phyloP scores from a whole-genome alignment of 2,888 invertebrate species.

The Diarsia mendica region DNA sequence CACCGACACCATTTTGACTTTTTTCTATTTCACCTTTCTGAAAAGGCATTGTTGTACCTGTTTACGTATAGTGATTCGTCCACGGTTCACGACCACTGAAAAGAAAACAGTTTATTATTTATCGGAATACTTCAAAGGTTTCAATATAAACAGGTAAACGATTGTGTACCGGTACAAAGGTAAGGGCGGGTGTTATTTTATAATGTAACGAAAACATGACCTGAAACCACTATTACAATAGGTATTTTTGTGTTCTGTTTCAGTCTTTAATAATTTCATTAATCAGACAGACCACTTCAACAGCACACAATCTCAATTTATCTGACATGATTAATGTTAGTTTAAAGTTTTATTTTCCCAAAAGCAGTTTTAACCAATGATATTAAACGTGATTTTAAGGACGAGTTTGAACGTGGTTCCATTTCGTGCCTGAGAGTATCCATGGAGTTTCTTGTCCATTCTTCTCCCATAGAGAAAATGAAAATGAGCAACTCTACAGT shows the following conservation, averaged over 20 bases:
- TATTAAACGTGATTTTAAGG: background rate
- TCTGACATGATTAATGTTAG: no score
- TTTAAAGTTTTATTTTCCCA: no score
- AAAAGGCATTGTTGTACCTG: background rate
- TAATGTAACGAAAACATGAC: background rate
- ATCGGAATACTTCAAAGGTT: slow-evolving; percentile 25
- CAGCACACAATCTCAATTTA: no score
- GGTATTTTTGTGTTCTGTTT: background rate
- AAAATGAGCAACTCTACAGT: no score
- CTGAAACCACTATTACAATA: background rate
- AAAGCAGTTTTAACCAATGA: background rate
- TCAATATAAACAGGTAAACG: slow-evolving; percentile 17
- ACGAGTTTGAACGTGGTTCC: background rate
- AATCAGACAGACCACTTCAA: no score
- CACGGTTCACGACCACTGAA: slow-evolving; percentile 29
- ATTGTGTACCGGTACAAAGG: slow-evolving; percentile 10
- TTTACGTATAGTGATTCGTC: slow-evolving; percentile 6
- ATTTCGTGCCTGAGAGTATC: no score
- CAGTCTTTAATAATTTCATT: no score
- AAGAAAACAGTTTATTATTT: slow-evolving; percentile 41
- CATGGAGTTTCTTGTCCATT: no score
- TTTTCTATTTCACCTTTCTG: background rate
- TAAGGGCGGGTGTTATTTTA: slow-evolving; percentile 1
- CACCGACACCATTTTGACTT: background rate
- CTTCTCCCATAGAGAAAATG: no score